Conservation (phyloP, 2,797 vertebrate genomes). For the Periparus ater region DNA sequence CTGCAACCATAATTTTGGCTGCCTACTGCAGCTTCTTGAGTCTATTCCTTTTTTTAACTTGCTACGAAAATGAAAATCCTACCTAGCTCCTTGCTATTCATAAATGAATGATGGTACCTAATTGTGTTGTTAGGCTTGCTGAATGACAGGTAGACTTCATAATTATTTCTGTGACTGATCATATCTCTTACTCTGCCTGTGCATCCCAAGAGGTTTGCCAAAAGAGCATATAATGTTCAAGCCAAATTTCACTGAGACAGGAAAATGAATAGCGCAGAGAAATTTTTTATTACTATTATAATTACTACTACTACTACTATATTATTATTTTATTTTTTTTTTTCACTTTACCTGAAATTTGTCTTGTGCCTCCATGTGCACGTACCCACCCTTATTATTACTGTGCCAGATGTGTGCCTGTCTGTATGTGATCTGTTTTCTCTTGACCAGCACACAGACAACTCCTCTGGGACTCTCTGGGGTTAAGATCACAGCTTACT, state of each 20-base stretch:
- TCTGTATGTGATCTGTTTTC: not conserved
- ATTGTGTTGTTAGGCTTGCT: not conserved
- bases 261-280: not conserved
- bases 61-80: not conserved
- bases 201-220: constrained; percentile 21
- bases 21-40: not conserved
- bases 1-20: not conserved
- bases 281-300: not conserved
- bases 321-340: too few species aligned
- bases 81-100: not conserved
- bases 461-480: not conserved
- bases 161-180: constrained; percentile 28
- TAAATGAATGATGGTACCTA: constrained; percentile 5
- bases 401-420: not conserved
- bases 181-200: not conserved
- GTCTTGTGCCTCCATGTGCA: not conserved
- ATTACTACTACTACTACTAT: not conserved
- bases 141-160: constrained; percentile 53
- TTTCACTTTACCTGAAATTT: not conserved
- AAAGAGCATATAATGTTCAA: not conserved
- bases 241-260: not conserved
- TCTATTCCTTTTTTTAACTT: not conserved
- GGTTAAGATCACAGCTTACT: not conserved
- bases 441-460: not conserved
- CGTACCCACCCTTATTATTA: accelerated